Evolutionary conservation across 2,797 vertebrate genomes (phyloP), one percentile per base, ranked within the genome.

Genomic region (Anguilla anguilla): DNA sequence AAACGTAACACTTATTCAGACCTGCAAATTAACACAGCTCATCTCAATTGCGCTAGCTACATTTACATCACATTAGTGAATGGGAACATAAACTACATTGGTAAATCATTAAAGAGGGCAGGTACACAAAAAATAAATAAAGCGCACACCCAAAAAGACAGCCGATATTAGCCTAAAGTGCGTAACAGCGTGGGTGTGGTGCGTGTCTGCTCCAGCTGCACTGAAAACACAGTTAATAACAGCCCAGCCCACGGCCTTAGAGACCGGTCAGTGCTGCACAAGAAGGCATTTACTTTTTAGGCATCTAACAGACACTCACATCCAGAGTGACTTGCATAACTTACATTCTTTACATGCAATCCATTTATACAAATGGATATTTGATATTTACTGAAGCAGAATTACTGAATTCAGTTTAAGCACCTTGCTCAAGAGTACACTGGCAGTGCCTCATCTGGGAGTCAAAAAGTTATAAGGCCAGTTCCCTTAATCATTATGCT

Each of bases 281-380:
- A 17, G 59, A 61, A 5, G 59, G 22, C 55, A 67, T 67, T 28
- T 28, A 67, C 64, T n/a, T 10, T 67, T n/a, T 67, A 67, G 64
- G 64, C 64, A n/a, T 67, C 64, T 67, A 67, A 67, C 64, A 67
- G 64, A 28, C 64, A 67, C 64, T 67, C 64, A 7, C n/a, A 67
- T 6, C 64, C 64, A 67, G 64, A 67, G n/a, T 10, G 64, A 9
- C 64, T 67, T 67, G 25, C 22, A 67, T 67, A 67, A 10, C 59
- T 67, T 67, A 67, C 59, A 6, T 64, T 64, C 59, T 64, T 64
- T 64, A 64, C 64, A 67, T 67, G 64, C 64, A n/a, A 67, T 67
- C 25, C 64, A 67, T 67, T 6, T n/a, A 67, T 67, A 67, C 25
- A 67, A 6, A 4, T 67, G 64, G n/a, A 67, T 67, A n/a, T 67